Base-by-base conservation (phyloP, 2,113 vertebrate genomes). In the Holacanthus passer region DNA sequence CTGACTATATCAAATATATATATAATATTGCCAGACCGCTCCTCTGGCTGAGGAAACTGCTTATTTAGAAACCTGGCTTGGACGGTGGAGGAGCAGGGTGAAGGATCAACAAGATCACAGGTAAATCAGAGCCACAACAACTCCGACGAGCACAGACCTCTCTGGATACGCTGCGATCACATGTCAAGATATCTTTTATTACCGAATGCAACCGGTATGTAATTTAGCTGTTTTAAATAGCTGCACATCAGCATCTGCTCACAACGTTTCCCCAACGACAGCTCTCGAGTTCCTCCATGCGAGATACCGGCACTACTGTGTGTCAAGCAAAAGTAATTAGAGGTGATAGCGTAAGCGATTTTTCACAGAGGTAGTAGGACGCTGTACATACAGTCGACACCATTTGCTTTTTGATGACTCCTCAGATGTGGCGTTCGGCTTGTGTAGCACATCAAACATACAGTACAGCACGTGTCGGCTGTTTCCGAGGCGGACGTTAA, bases 391-490 rank as follows among this genome's bases (percentile, higher is more conserved):
- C 47, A 81, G 82, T 5, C 20, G 59, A 65, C 68, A 37, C 66
- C 32, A 2, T 75, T 81, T 72, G 62, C 37, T 86, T 87, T 87
- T 7, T 86, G 86, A 88, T 86, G 82, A 91, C 82, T 87, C 83
- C 19, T 85, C 86, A 81, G 60, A 88, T 85, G 82, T 82, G 87
- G 53, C 83, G 45, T 81, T 86, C 76, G 48, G 78, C 88, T 50
- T 12, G 56, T 66, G 74, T 52, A 71, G 78, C 70, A 74, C 69
- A 81, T 87, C 70, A 81, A 85, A 81, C 77, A 43, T 24, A 53
- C 70, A 62, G 24, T 48, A 14, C 37, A 20, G 62, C 43, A 4
- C 52, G 73, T 58, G 69, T 76, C 50, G 52, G 73, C 82, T 68
- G 11, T 74, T 72, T 60, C 58, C 29, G 31, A 60, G 55, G 75